Evolutionary conservation across 2,113 vertebrate species (phyloP), one percentile per base, ranked within the genome.

Genomic region (Tympanuchus pallidicinctus): DNA sequence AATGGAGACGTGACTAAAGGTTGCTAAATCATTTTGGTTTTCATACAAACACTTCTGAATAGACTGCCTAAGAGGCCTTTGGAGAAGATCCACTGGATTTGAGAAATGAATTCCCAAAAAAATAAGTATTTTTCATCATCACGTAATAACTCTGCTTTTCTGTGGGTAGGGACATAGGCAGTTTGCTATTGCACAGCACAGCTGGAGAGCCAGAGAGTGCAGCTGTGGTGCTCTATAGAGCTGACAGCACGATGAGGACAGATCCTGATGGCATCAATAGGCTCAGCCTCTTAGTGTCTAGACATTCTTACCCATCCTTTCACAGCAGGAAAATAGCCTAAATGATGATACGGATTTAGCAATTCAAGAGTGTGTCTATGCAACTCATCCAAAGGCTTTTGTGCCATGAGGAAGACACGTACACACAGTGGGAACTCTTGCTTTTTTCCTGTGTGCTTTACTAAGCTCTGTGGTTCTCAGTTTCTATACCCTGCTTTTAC

Each of bases 241-340:
- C 91, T 19, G 47, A 43, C 32, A 2, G 88, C 86, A 95, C 80
- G 73, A 6, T 24, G 77, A 83, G 74, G 82, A 80, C 43, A 74
- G 66, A 87, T 36, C 77, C 80, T 9, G 5, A 78, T 8, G 0
- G 87, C 80, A 69, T 82, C 89, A 76, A 65, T 72, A 48, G 91
- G 18, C 74, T 87, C 80, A 36, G 81, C 89, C 78, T 79, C 86
- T 25, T 27, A 0, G 25, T 28, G 89, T 91, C 89, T 82, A 76
- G 54, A 80, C 89, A 17, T 59, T 73, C 66, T 87, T 85, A 63
- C 74, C 93, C 91, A 57, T 79, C 88, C 88, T 85, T 80, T 80
- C 90, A 76, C 78, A 43, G 78, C 86, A 67, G 91, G 76, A 86
- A 86, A 90, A 70, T 25, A 45, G 80, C 56, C 82, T 21, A 61